Conservation (phyloP, 1,140 invertebrate genomes). For the Augochlora pura region DNA sequence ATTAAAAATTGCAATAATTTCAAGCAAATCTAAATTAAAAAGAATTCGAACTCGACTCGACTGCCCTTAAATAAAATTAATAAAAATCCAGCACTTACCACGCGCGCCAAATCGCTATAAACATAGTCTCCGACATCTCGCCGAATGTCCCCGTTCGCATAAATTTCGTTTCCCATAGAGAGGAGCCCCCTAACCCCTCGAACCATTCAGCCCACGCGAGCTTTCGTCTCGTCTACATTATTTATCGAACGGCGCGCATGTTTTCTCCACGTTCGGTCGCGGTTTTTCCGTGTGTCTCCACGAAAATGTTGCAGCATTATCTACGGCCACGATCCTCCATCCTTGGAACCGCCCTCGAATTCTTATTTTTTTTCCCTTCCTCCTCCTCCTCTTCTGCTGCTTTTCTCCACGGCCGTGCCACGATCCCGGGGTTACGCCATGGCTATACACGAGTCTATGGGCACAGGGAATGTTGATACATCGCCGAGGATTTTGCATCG, state of each 20-base stretch:
- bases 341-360: slow-evolving; percentile 32
- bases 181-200: no score
- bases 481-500: slow-evolving; percentile 38
- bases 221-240: slow-evolving; percentile 58
- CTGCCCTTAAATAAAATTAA: no score
- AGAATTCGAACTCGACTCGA: no score
- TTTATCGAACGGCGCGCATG: slow-evolving; percentile 75
- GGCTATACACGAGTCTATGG: not conserved
- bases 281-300: not conserved
- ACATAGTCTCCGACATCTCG: no score
- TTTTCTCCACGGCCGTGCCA: not conserved
- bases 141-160: no score
- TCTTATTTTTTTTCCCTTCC: slow-evolving; percentile 21
- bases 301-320: slow-evolving; percentile 57
- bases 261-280: slow-evolving; percentile 61
- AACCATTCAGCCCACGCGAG: no score
- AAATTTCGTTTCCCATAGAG: no score
- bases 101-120: no score
- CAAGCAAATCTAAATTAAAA: no score
- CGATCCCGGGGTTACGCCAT: not conserved
- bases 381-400: no score
- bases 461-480: slow-evolving; percentile 35
- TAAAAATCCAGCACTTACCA: no score
- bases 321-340: slow-evolving; percentile 48
- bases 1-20: no score